These are phyloP conservation scores for Ceyx cyanopectus DNA, from an alignment of 2,113 vertebrate genomes.

Conservation along the genomic window DNA sequence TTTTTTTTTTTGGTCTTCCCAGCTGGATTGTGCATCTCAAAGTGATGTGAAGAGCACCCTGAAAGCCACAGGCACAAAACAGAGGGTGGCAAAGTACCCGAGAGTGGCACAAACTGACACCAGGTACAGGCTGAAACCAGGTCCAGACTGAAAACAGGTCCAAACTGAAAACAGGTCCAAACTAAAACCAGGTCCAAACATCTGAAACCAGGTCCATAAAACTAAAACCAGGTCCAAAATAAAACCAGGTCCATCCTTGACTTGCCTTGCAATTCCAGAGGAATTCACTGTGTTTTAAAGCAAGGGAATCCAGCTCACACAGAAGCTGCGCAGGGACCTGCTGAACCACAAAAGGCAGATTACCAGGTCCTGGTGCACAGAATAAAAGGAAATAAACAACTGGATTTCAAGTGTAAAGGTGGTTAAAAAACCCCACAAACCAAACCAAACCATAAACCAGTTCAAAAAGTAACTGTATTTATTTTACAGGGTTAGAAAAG, in stretches of 20 bases:
- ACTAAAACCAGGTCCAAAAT: too few species aligned
- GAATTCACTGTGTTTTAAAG: not conserved
- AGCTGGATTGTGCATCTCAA: not conserved
- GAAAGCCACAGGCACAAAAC: not conserved
- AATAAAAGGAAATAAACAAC: not conserved
- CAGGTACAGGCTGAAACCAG: too few species aligned
- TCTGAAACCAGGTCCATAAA: too few species aligned
- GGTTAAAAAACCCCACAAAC: not conserved
- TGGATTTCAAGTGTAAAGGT: not conserved
- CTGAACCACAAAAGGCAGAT: not conserved
- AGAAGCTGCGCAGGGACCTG: rapidly evolving
- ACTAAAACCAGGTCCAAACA: too few species aligned
- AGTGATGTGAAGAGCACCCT: not conserved
- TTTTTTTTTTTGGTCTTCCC: not conserved
- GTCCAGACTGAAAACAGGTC: too few species aligned
- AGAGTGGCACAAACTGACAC: too few species aligned
- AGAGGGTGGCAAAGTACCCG: not conserved
- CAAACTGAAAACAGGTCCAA: too few species aligned
- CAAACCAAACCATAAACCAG: not conserved
- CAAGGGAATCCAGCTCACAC: not conserved
- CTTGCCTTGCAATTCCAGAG: not conserved
- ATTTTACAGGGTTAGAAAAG: conserved; percentile 49
- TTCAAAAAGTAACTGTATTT: conserved; percentile 49
- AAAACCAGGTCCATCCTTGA: not conserved
- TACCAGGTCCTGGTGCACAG: not conserved